A percentile compares a stretch with the other conserved stretches of the same genome.
Evolutionary conservation across 2,888 invertebrate species (phyloP).

Genomic region (Ochropacha duplaris): DNA sequence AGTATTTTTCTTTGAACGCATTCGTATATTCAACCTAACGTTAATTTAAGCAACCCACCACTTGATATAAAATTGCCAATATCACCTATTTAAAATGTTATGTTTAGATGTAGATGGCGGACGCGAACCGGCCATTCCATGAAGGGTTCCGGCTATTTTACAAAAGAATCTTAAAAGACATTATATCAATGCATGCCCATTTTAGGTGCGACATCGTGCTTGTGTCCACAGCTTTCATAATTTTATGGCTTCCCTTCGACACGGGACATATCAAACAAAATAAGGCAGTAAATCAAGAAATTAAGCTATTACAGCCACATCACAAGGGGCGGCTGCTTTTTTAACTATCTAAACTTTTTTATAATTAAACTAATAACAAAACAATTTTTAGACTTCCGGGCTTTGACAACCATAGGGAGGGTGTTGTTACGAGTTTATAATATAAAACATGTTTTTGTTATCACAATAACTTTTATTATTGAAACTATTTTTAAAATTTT

Average conservation of each 20-base stretch:
- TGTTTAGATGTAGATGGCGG: background rate
- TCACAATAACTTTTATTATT: slow-evolving; percentile 18
- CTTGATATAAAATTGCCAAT: background rate
- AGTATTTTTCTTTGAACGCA: no score
- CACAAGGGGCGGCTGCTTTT: slow-evolving; percentile 39
- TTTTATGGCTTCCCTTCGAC: slow-evolving; percentile 39
- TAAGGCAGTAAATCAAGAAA: slow-evolving; percentile 56
- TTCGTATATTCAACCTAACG: no score
- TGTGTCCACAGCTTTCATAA: slow-evolving; percentile 23
- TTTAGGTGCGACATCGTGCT: slow-evolving; percentile 13
- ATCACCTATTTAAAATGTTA: background rate
- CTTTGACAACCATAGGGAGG: slow-evolving; percentile 26
- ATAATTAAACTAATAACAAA: slow-evolving; percentile 49
- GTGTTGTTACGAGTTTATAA: slow-evolving; percentile 37
- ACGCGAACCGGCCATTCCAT: background rate
- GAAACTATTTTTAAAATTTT: slow-evolving; percentile 1
- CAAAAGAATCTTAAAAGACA: slow-evolving; percentile 1
- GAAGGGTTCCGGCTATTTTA: background rate
- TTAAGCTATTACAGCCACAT: slow-evolving; percentile 53
- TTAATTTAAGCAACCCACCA: no score
- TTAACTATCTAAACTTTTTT: slow-evolving; percentile 38
- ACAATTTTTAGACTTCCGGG: slow-evolving; percentile 53
- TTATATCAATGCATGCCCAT: slow-evolving; percentile 12
- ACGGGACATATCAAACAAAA: slow-evolving; percentile 39
- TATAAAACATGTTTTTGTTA: slow-evolving; percentile 43